Evolutionary conservation across 30 jellyfish, hydroid and myxozoan species (phyloP).

Genomic region (Aurelia sp.): DNA sequence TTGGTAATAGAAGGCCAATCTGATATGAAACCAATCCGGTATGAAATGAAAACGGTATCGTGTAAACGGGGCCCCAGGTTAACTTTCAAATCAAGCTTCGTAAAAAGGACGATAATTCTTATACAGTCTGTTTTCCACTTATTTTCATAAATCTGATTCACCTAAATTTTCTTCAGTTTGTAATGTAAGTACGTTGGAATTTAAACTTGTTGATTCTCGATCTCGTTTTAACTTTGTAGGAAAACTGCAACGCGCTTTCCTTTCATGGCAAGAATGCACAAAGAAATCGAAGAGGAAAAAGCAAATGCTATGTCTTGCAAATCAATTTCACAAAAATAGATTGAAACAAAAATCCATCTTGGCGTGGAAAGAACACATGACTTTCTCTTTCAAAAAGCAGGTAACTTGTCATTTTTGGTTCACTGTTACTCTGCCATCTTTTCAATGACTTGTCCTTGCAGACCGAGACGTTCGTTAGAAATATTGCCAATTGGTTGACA

Average conservation of each 20-base stretch:
- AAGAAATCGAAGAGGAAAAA: not conserved
- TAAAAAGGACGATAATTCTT: too few species aligned
- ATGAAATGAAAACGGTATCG: too few species aligned
- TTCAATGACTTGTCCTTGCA: too few species aligned
- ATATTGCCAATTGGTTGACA: not conserved
- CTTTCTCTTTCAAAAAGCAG: constrained; percentile 27
- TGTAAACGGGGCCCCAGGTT: too few species aligned
- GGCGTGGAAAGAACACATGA: constrained; percentile 31
- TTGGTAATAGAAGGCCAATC: too few species aligned
- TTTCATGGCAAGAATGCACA: not conserved
- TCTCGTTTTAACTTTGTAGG: constrained; percentile 9
- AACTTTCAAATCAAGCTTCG: too few species aligned
- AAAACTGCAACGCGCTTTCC: constrained; percentile 36
- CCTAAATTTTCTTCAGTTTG: not conserved
- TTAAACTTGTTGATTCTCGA: not conserved
- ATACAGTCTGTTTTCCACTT: not conserved
- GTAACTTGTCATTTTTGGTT: not conserved
- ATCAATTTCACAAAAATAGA: not conserved
- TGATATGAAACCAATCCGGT: too few species aligned
- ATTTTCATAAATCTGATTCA: not conserved
- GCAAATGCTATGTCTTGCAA: constrained; percentile 5
- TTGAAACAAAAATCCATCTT: not conserved
- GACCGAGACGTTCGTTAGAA: too few species aligned
- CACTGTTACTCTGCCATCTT: too few species aligned
- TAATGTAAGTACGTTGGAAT: not conserved